Base-by-base conservation (phyloP, 2,113 vertebrate species). In the Lutjanus erythropterus region DNA sequence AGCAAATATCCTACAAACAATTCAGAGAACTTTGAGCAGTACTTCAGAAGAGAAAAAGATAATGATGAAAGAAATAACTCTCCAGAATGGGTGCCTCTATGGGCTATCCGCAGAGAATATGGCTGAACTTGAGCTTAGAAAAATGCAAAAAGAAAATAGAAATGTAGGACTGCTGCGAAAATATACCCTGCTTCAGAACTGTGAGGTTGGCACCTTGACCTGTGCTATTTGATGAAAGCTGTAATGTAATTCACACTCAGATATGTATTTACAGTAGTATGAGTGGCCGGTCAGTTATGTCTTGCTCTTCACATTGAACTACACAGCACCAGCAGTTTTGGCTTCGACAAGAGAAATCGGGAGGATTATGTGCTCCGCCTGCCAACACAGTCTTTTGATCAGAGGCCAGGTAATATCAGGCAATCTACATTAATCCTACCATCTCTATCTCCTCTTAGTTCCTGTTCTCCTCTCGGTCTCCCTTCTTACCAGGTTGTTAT, bases 351-450 rank as follows among this genome's bases (percentile, higher is more conserved):
- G 56, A 75, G 6, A 83, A 75, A 75, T 49, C 1, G 39, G 72
- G 72, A 75, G 80, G 84, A 89, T 89, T 80, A 86, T 79, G 75
- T 77, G 80, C 84, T 82, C 85, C 80, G 66, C 85, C 89, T 91
- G 87, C 89, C 89, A 91, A 83, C 90, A 83, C 81, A 23, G 39
- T 53, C 88, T 85, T 88, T 67, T 93, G 86, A 91, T 92, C 78
- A 78, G 81, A 41, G 67, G 87, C 86, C 92, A 89, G 89, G 80
- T 89, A 69, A 84, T 83, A 90, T 89, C 80, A 86, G 75, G 55
- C 78, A 31, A 84, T 86, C 80, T 78, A 27, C 72, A 79, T 86
- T 88, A 90, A 88, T 88, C 84, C 79, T 19, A 42, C 33, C 65
- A 46, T 50, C 82, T 69, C 69, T n/a, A 10, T 33, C 74, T 64